Evolutionary conservation across 2,113 vertebrate genomes (phyloP), one percentile per base, ranked within the genome.

Genomic region (Todiramphus saurophagus): DNA sequence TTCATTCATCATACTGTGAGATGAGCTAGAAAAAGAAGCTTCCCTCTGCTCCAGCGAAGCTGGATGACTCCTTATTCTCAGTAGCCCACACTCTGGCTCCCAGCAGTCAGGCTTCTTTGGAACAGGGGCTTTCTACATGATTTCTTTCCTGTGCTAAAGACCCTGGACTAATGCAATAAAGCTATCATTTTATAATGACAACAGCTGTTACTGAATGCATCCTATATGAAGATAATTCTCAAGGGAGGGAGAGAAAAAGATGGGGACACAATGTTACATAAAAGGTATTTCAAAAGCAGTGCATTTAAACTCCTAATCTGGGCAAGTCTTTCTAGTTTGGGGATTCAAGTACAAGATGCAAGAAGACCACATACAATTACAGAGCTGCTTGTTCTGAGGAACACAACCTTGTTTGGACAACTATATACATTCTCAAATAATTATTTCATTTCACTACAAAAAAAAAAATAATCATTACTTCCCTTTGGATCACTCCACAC

Each of bases 241-340:
- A 16, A 4, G 28, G 1, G 15, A 18, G 16, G 14, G 5, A 12
- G 6, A 16, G 41, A 41, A 41, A 41, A 30, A 19, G 13, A 25
- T n/a, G n/a, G 20, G 67, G 67, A 35, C 33, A 67, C 30, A 33
- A 30, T 0, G 24, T 94, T 94, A 72, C 66, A 68, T 41, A 93
- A 89, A 94, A 72, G 18, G 20, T 59, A 19, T 96, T 89, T 96
- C 95, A 91, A 93, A 91, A 94, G 69, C 68, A 55, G 5, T 7
- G 51, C 33, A n/a, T 93, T 93, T 91, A 89, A 85, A 33, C 62
- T 91, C 53, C 81, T 93, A 76, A 96, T 91, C 89, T 89, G 72
- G 79, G 86, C 90, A 77, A 93, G 86, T 83, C 80, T 93, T 96
- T 94, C 86, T 81, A 83, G 76, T 90, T 41, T 55, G 64, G 75